A percentile compares a stretch with the other conserved stretches of the same genome.
phyloP scores from a whole-genome alignment of 2,888 invertebrate genomes.

The Hyposoter didymator region DNA sequence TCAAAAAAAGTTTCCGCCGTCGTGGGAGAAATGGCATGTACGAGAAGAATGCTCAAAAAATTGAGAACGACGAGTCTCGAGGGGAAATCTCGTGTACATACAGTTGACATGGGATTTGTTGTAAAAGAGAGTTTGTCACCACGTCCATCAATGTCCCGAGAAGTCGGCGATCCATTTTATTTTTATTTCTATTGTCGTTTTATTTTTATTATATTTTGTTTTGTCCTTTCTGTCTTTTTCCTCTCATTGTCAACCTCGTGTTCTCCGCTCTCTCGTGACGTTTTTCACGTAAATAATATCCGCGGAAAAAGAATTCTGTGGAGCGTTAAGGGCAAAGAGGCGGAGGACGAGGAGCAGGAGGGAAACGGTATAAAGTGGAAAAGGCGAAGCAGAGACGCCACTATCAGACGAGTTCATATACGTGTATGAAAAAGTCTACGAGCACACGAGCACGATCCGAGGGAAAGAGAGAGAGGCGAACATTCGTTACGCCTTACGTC shows the following conservation, averaged over 20 bases:
- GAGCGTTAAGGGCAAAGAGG: constrained; percentile 53
- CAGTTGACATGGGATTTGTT: constrained; percentile 21
- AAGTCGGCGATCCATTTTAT: not conserved
- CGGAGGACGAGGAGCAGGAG: constrained; percentile 45
- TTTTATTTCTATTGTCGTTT: not conserved
- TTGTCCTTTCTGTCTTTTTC: not conserved
- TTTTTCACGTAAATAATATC: constrained; percentile 78
- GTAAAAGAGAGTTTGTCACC: not conserved
- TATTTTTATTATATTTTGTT: not conserved
- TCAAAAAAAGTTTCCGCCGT: not conserved
- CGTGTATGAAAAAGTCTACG: constrained; percentile 61
- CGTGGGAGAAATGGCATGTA: not conserved
- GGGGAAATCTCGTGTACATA: not conserved
- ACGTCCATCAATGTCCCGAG: constrained; percentile 4
- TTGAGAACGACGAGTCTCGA: not conserved
- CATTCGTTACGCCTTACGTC: constrained; percentile 75
- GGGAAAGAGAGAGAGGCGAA: constrained; percentile 38
- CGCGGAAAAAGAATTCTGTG: constrained; percentile 59
- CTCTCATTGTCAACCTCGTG: constrained; percentile 12
- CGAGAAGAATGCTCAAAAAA: not conserved
- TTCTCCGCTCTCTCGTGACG: constrained; percentile 71
- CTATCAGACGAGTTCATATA: constrained; percentile 11
- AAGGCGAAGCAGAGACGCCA: constrained; percentile 66
- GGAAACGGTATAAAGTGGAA: constrained; percentile 47
- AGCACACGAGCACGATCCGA: constrained; percentile 7